A percentile compares a stretch with the other conserved stretches of the same genome.
Evolutionary conservation across 2,113 vertebrate species (phyloP).

Genomic region (Castor canadensis): DNA sequence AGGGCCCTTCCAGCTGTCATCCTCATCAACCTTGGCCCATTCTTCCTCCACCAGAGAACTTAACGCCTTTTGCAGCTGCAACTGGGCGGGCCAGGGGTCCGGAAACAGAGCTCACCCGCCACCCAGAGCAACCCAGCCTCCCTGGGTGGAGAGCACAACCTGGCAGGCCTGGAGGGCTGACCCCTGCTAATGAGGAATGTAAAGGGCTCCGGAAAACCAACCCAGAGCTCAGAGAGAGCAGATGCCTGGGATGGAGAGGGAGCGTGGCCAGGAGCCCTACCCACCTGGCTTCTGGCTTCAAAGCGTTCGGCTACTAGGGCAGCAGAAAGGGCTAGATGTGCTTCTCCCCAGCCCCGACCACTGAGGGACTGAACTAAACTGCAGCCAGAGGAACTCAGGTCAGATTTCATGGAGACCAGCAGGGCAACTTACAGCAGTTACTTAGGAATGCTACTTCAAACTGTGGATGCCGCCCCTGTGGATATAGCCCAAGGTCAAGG

Average conservation of each 20-base stretch:
- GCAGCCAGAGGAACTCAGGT: not conserved
- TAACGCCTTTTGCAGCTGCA: constrained; percentile 73
- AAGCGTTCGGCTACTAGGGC: not conserved
- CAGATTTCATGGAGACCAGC: not conserved
- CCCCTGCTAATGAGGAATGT: constrained; percentile 35
- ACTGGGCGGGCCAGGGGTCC: constrained; percentile 59
- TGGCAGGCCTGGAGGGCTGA: constrained; percentile 33
- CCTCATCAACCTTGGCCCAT: constrained; percentile 55
- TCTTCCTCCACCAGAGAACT: constrained; percentile 44
- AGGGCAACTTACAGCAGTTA: not conserved
- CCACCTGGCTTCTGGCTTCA: not conserved
- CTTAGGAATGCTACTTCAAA: not conserved
- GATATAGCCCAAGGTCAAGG: not conserved
- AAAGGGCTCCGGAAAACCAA: not conserved
- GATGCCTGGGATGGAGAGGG: not conserved
- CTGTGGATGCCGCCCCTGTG: not conserved
- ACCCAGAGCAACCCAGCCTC: constrained; percentile 52
- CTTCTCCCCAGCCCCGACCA: not conserved
- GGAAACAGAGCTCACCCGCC: constrained; percentile 58
- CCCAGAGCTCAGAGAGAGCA: constrained; percentile 1
- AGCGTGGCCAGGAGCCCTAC: not conserved
- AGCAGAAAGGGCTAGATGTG: not conserved
- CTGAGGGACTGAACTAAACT: not conserved
- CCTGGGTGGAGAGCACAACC: not conserved
- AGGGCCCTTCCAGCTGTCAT: constrained; percentile 45